These are phyloP conservation scores for Buceros bicornis DNA, from an alignment of 2,797 vertebrate genomes.

Conservation along the genomic window DNA sequence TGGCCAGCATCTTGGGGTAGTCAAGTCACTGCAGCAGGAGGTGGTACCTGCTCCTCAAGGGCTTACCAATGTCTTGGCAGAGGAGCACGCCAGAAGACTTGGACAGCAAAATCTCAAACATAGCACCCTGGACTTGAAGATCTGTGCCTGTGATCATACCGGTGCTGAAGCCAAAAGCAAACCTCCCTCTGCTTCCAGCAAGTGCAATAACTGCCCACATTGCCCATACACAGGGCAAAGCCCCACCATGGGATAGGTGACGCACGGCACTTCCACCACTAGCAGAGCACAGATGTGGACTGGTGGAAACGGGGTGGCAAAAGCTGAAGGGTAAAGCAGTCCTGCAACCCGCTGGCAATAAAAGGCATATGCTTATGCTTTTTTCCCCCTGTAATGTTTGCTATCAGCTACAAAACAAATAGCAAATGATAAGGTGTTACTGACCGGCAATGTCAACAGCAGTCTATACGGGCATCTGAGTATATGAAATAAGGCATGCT, in stretches of 20 bases:
- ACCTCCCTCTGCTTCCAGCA: not conserved
- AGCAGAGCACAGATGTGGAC: not conserved
- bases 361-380: not conserved
- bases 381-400: constrained; percentile 16
- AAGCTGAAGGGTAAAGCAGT: constrained; percentile 1
- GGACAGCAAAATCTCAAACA: not conserved
- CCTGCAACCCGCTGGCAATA: not conserved
- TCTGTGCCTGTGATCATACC: not conserved
- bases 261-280: not conserved
- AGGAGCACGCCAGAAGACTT: not conserved
- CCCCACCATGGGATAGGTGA: accelerated
- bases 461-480: constrained; percentile 28
- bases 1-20: accelerated
- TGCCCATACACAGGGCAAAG: not conserved
- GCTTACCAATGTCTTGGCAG: not conserved
- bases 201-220: accelerated
- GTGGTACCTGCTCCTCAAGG: not conserved
- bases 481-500: constrained; percentile 59
- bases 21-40: not conserved
- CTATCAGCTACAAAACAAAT: constrained; percentile 59
- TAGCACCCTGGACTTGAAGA: not conserved
- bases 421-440: constrained; percentile 45
- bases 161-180: not conserved
- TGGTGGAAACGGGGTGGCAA: not conserved
- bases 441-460: constrained; percentile 50